Evolutionary conservation across 2,888 invertebrate genomes (phyloP), one percentile per base, ranked within the genome.

Genomic region (Drosophila parthenogenetica): DNA sequence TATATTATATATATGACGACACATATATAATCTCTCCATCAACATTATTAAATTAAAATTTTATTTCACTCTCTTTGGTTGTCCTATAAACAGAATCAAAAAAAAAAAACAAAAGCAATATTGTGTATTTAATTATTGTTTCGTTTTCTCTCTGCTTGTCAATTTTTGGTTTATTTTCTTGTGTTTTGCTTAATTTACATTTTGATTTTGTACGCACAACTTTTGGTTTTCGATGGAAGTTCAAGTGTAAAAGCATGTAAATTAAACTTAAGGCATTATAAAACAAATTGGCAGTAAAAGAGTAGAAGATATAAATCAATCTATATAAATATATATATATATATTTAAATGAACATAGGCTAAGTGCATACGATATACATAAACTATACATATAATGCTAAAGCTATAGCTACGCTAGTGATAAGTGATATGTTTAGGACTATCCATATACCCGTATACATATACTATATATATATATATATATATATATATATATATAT

Each of bases 121-220:
- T 54, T 57, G 45, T 71, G 22, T 82, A 49, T 67, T 72, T 49
- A 43, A 77, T 59, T 49, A 40, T 42, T 57, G 19, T 51, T 51
- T 51, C 53, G 58, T 32, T n/a, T 53, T 63, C 19, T 46, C 42
- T 46, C 48, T 45, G 55, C 16, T 43, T 43, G 40, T 37, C 25
- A 49, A 29, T 16, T 14, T n/a, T 55, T 37, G 16, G 40, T 68
- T 63, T 14, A 29, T n/a, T 61, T 29, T 45, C 37, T 22, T 13
- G 17, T 40, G 43, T 37, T 39, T 55, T 29, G 43, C 17, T 61
- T 25, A 42, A 39, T 62, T 67, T 49, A 25, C 14, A 46, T 50
- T 60, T 46, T 78, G 32, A 46, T 78, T 81, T 77, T 72, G 50
- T 77, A 65, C 89, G 81, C 81, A 89, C 81, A 81, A 83, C 37